These are phyloP conservation scores for Aphidius gifuensis DNA, from an alignment of 1,140 invertebrate genomes.

Conservation along the genomic window DNA sequence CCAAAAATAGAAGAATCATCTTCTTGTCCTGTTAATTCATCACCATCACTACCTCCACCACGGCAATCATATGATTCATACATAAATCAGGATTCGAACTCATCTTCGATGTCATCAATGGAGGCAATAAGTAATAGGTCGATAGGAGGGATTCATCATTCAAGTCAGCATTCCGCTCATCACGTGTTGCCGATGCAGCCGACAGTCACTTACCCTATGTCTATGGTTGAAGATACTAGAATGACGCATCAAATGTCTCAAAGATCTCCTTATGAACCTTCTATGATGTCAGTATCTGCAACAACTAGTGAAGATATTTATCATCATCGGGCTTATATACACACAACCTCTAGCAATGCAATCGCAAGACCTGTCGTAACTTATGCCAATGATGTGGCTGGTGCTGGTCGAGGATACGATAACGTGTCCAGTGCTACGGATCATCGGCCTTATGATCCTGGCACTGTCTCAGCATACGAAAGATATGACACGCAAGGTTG, in stretches of 20 bases:
- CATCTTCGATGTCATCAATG: constrained; percentile 70
- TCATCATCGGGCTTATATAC: constrained; percentile 51
- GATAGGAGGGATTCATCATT: constrained; percentile 50
- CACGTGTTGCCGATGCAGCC: constrained; percentile 52
- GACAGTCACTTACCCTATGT: constrained; percentile 49
- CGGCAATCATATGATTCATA: constrained; percentile 61
- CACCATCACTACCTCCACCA: constrained; percentile 53
- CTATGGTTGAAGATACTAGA: constrained; percentile 52
- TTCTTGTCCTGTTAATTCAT: constrained; percentile 50
- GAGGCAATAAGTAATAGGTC: constrained; percentile 61
- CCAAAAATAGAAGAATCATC: constrained; percentile 61
- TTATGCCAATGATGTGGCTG: constrained; percentile 59
- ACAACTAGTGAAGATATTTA: constrained; percentile 49
- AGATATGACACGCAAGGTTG: constrained; percentile 64
- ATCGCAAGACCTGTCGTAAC: constrained; percentile 63
- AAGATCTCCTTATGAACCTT: constrained; percentile 64
- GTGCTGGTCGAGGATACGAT: constrained; percentile 59
- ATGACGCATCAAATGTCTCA: constrained; percentile 60
- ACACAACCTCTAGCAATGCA: constrained; percentile 39
- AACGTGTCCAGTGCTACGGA: constrained; percentile 56
- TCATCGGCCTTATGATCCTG: constrained; percentile 62
- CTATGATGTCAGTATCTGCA: constrained; percentile 51
- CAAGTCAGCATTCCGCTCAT: constrained; percentile 46
- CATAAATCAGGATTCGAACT: constrained; percentile 69
- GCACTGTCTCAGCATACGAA: constrained; percentile 67